These are phyloP conservation scores for Brachionichthys hirsutus DNA, from an alignment of 2,113 vertebrate species.

Conservation along the genomic window DNA sequence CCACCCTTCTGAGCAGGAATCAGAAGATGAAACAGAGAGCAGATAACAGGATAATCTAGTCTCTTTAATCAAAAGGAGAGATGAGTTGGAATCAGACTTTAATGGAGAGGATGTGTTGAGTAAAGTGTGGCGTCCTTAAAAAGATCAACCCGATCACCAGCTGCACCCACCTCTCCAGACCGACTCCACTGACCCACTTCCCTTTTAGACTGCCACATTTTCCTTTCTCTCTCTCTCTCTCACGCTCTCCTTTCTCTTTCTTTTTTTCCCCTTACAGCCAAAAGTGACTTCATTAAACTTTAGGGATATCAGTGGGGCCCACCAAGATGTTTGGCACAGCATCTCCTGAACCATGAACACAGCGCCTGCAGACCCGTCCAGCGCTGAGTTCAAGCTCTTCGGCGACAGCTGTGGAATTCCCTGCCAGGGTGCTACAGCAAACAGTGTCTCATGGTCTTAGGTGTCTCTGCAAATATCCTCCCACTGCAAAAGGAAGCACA, in stretches of 20 bases:
- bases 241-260: constrained; percentile 26
- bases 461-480: constrained; percentile 70
- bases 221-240: constrained; percentile 31
- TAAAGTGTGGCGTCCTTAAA: constrained; percentile 70
- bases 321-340: constrained; percentile 47
- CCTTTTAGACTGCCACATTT: constrained; percentile 40
- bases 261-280: constrained; percentile 25
- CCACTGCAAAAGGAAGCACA: constrained; percentile 41
- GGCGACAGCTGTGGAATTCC: constrained; percentile 80
- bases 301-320: constrained; percentile 17
- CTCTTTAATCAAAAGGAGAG: neutral
- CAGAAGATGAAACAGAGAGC: constrained; percentile 24
- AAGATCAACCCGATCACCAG: constrained; percentile 86
- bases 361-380: constrained; percentile 42
- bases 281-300: constrained; percentile 26
- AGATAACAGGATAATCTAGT: constrained; percentile 23
- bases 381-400: constrained; percentile 71
- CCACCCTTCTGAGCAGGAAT: constrained; percentile 12
- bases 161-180: constrained; percentile 84
- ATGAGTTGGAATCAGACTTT: constrained; percentile 27
- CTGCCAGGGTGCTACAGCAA: constrained; percentile 85
- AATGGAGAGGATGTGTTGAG: constrained; percentile 59
- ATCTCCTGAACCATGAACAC: constrained; percentile 30
- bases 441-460: constrained; percentile 75
- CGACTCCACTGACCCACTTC: constrained; percentile 38